Conservation (phyloP, 2,888 invertebrate genomes). For the Xestia sexstrigata region DNA sequence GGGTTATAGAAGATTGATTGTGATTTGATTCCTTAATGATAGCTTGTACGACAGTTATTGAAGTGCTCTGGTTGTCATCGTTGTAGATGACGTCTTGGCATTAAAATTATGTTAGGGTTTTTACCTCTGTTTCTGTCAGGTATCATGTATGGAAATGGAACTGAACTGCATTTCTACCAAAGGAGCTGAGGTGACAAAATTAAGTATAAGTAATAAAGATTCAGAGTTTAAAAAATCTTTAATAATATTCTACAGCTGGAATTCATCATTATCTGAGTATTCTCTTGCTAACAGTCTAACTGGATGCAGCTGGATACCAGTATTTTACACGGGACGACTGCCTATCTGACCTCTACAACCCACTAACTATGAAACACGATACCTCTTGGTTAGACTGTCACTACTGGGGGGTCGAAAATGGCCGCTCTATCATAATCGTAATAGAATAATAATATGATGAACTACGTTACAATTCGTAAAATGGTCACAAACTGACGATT, state of each 20-base stretch:
- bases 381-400: neutral
- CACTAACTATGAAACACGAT: neutral
- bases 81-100: neutral
- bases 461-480: too few relatives aligned
- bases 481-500: too few relatives aligned
- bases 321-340: neutral
- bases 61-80: neutral
- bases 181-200: neutral
- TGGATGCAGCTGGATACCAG: neutral
- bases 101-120: neutral
- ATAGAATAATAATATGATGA: too few relatives aligned
- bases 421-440: too few relatives aligned
- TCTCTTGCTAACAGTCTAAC: too few relatives aligned
- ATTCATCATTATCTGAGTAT: neutral
- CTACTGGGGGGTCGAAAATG: too few relatives aligned
- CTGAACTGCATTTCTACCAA: neutral
- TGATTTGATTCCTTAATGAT: neutral
- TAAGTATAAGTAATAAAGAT: neutral
- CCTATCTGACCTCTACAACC: neutral
- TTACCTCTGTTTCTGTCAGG: neutral
- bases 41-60: neutral
- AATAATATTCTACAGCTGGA: neutral
- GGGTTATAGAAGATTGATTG: neutral
- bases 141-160: neutral
- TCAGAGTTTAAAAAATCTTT: neutral